These are phyloP conservation scores for Charaxes varanes DNA, from an alignment of 1,140 invertebrate genomes.

Conservation along the genomic window DNA sequence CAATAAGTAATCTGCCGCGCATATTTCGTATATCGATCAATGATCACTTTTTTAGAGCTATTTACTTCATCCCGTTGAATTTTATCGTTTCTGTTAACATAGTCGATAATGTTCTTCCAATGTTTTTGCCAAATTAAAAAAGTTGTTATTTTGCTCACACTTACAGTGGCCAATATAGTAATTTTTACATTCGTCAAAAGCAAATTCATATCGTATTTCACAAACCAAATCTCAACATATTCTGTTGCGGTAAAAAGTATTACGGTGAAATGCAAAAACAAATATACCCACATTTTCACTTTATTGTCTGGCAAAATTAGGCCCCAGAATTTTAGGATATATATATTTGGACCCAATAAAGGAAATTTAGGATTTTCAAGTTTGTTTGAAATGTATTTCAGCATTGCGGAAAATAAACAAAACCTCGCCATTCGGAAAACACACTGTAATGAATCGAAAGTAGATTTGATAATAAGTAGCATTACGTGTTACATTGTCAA, in stretches of 20 bases:
- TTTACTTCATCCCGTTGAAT: constrained; percentile 26
- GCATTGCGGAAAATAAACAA: too few species aligned
- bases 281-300: constrained; percentile 34
- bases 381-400: constrained; percentile 34
- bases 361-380: constrained; percentile 44
- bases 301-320: constrained; percentile 42
- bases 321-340: constrained; percentile 52
- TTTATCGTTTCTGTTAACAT: constrained; percentile 44
- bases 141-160: constrained; percentile 43
- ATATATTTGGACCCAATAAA: constrained; percentile 50
- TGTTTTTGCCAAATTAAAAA: constrained; percentile 47
- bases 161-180: constrained; percentile 49
- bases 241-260: constrained; percentile 46
- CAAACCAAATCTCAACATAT: constrained; percentile 51
- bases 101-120: constrained; percentile 51
- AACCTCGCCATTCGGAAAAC: too few species aligned
- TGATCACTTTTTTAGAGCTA: constrained; percentile 25
- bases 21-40: constrained; percentile 42
- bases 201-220: constrained; percentile 48
- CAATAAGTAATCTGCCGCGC: constrained; percentile 51
- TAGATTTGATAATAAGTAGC: too few species aligned
- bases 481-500: too few species aligned
- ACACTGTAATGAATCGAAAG: too few species aligned
- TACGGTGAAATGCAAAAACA: constrained; percentile 44
- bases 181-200: constrained; percentile 58